These are phyloP conservation scores for Paedocypris micromegethes DNA, from an alignment of 2,797 vertebrate genomes.

Conservation along the genomic window DNA sequence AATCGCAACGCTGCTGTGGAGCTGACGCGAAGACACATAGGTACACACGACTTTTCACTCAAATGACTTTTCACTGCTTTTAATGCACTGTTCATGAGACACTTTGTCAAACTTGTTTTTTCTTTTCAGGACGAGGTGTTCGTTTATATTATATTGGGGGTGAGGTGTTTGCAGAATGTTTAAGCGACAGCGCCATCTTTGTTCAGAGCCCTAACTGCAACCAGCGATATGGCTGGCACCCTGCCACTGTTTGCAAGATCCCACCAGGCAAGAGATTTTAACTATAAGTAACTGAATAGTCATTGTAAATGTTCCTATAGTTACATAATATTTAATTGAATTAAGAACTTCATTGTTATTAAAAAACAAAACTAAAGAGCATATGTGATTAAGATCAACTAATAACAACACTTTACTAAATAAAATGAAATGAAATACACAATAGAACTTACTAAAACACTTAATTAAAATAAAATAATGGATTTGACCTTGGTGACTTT, in stretches of 20 bases:
- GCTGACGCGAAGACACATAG: slow-evolving; percentile 89
- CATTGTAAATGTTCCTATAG: neutral
- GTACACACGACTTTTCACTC: slow-evolving; percentile 56
- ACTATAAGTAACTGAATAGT: neutral
- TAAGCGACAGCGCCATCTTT: slow-evolving; percentile 97
- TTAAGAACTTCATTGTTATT: neutral
- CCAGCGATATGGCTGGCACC: slow-evolving; percentile 98
- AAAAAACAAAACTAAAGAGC: no score
- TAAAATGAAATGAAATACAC: no score
- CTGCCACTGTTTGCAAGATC: slow-evolving; percentile 98
- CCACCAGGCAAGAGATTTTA: slow-evolving; percentile 77
- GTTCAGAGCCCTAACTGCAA: slow-evolving; percentile 99
- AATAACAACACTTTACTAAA: no score
- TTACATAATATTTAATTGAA: neutral
- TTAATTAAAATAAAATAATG: no score
- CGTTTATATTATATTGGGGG: slow-evolving; percentile 97
- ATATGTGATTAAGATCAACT: no score
- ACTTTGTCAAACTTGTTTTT: neutral
- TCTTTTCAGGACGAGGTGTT: slow-evolving; percentile 83
- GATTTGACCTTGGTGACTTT: no score
- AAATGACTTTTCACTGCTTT: no score
- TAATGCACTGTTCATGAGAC: neutral
- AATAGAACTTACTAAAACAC: no score
- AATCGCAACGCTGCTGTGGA: slow-evolving; percentile 95
- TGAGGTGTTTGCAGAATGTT: slow-evolving; percentile 96